A percentile compares a stretch with the other conserved stretches of the same genome.
Conservation (phyloP, 2,113 vertebrate genomes). For the Alethe castanea region DNA sequence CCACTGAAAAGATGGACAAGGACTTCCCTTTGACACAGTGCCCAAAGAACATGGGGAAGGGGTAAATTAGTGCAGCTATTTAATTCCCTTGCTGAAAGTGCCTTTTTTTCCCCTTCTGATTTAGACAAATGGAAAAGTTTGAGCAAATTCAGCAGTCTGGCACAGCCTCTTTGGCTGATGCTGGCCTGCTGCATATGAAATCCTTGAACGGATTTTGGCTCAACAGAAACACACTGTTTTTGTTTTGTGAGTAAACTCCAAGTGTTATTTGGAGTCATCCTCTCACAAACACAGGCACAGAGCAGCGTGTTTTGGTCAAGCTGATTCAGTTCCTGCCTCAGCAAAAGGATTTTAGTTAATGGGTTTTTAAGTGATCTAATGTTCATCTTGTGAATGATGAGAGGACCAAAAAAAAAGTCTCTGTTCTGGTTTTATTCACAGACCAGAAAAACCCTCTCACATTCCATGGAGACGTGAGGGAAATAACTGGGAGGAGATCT, state of each 20-base stretch:
- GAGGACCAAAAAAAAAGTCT: neutral
- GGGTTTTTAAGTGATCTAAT: constrained; percentile 7
- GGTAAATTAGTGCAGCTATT: neutral
- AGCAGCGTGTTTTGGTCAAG: neutral
- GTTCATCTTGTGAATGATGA: neutral
- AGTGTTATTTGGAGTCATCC: constrained; percentile 36
- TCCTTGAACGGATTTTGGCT: constrained; percentile 15
- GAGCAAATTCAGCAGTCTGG: neutral
- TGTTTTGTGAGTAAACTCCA: constrained; percentile 47
- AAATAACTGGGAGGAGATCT: neutral
- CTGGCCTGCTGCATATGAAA: neutral
- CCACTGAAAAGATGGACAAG: neutral
- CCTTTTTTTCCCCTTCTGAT: neutral
- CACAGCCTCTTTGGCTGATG: neutral
- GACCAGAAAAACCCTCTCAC: neutral
- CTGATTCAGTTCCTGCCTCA: neutral
- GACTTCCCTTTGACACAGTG: neutral
- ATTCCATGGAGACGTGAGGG: neutral
- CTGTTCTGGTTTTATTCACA: neutral
- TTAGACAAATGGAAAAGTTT: constrained; percentile 23
- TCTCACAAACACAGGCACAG: neutral
- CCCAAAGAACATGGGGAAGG: neutral
- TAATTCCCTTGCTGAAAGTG: neutral
- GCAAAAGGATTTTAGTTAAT: constrained; percentile 16
- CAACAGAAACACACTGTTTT: constrained; percentile 17